Base-by-base conservation (phyloP, 2,888 invertebrate genomes). In the Ennomos fuscantarius region DNA sequence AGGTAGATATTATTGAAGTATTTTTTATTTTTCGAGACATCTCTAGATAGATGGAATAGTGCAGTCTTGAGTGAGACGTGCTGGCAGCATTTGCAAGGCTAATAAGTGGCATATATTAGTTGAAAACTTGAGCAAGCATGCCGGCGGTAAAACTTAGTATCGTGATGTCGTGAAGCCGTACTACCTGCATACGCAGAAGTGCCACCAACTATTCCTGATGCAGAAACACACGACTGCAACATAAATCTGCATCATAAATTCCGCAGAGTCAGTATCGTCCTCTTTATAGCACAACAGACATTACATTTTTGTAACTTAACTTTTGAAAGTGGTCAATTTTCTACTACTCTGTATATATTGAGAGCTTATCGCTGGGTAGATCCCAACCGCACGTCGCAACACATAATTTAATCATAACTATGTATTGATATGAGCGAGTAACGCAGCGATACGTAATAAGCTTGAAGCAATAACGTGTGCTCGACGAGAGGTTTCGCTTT, bases 301-400 rank as follows among this genome's bases (percentile, higher is more conserved):
- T 85, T 78, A 72, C 84, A 79, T 82, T 89, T 79, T 90, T 91
- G 86, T 90, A 89, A 84, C 86, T 85, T 86, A 86, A 84, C 83
- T 86, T 24, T 86, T 88, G 86, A 84, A 89, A 87, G 86, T 88
- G 88, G 89, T 90, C 87, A 90, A 90, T 92, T 91, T 89, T 89
- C 86, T 91, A 91, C 86, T 87, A 87, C 82, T 88, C 82, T 91
- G 90, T 90, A 91, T 86, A 91, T 92, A 90, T 82, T 83, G 87
- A 87, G 89, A 88, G 92, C 92, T 92, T 91, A 87, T 80, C 81
- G 90, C 88, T 87, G 88, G 89, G 88, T 85, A 84, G 82, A 83
- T 81, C 86, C 86, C 88, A 82, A 77, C 76, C 79, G 89, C 91
- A 89, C 88, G 79, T 84, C 81, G 87, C 89, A 84, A 85, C 86